phyloP scores from a whole-genome alignment of 2,113 vertebrate species.

The Chaetura pelagica region DNA sequence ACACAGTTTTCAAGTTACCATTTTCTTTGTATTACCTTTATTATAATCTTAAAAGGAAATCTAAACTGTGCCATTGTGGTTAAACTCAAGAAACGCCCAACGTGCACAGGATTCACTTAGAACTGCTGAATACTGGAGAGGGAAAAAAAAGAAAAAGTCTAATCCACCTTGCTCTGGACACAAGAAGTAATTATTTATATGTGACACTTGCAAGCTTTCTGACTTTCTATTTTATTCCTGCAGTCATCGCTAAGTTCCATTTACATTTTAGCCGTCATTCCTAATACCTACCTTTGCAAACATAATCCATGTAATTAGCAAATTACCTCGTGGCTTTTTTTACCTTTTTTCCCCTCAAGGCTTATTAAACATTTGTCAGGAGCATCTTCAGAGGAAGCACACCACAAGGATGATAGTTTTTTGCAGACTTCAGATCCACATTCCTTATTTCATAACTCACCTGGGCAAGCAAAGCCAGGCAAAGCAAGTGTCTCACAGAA shows the following conservation, averaged over 20 bases:
- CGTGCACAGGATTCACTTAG: background rate
- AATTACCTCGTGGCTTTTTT: background rate
- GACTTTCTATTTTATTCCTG: background rate
- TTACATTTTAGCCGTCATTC: background rate
- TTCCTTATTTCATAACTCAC: background rate
- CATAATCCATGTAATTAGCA: slow-evolving; percentile 26
- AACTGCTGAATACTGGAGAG: background rate
- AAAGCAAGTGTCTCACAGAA: background rate
- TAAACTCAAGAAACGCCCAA: background rate
- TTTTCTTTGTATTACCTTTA: background rate
- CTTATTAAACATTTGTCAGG: slow-evolving; percentile 15
- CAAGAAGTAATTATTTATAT: background rate
- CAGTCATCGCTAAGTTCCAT: background rate
- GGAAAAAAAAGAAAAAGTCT: background rate
- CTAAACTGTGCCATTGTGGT: background rate
- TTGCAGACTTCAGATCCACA: background rate
- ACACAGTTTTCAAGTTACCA: background rate
- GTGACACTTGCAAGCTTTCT: background rate
- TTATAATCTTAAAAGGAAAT: background rate
- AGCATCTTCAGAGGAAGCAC: background rate
- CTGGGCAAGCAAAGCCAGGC: background rate
- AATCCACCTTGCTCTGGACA: background rate
- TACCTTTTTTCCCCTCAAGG: background rate
- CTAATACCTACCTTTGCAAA: slow-evolving; percentile 30
- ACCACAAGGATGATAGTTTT: background rate